Percentiles rank a stretch among this genome's conserved stretches.
phyloP scores from a whole-genome alignment of 2,797 vertebrate genomes.

The Erethizon dorsatum region DNA sequence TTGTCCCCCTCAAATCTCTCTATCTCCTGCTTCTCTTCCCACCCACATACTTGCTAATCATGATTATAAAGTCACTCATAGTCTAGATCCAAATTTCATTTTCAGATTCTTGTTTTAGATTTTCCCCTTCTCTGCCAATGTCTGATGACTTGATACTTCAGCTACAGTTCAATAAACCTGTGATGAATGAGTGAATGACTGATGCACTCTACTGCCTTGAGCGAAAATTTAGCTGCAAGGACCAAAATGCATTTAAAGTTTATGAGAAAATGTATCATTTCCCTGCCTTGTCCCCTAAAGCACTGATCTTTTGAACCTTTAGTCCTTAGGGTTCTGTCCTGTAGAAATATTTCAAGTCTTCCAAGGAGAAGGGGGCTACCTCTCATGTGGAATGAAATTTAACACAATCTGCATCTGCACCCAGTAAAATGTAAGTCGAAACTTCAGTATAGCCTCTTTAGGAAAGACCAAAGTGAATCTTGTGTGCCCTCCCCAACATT shows the following conservation, averaged over 20 bases:
- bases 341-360: conserved; percentile 36
- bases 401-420: neutral
- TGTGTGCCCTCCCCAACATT: neutral
- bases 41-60: neutral
- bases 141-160: neutral
- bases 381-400: conserved; percentile 41
- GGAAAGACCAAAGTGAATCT: conserved; percentile 28
- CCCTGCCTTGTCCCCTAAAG: conserved; percentile 72
- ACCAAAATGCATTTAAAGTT: conserved; percentile 77
- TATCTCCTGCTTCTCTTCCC: neutral
- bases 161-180: conserved; percentile 60
- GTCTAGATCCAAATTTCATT: neutral
- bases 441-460: neutral
- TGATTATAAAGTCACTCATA: neutral
- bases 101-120: neutral
- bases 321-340: conserved; percentile 33
- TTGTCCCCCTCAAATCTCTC: neutral
- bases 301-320: conserved; percentile 38
- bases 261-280: conserved; percentile 82
- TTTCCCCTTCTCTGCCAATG: neutral
- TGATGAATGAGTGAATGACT: conserved; percentile 74
- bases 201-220: conserved; percentile 44
- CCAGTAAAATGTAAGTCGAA: conserved; percentile 28
- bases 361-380: neutral
- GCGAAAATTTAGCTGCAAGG: conserved; percentile 66